Evolutionary conservation across 1,140 invertebrate genomes (phyloP), one percentile per base, ranked within the genome.

Genomic region (Batillaria attramentaria): DNA sequence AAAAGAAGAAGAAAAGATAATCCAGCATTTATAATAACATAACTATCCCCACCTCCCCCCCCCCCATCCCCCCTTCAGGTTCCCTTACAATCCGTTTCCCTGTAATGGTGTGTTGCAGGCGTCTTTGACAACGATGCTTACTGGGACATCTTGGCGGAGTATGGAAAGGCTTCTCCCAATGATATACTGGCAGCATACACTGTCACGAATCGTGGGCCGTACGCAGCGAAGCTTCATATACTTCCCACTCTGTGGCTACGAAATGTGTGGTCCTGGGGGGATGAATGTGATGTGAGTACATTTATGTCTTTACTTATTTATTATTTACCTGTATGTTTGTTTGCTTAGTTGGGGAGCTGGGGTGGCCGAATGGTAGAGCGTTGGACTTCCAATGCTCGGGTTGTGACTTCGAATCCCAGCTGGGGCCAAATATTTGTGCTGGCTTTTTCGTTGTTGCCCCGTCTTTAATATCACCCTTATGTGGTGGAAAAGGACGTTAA

Each of bases 71-170:
- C n/a, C n/a, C n/a, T n/a, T n/a, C n/a, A n/a, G n/a, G n/a, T n/a
- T n/a, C n/a, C n/a, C n/a, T n/a, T n/a, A n/a, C n/a, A n/a, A n/a
- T n/a, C n/a, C n/a, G n/a, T n/a, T n/a, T n/a, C n/a, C 46, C 46
- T 50, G 46, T 24, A 50, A 50, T 24, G 46, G 24, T 50, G 46
- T 50, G 8, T 42, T 33, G 35, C 77, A 91, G 90, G 90, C 60
- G 79, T 90, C 8, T 89, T 92, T 81, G 84, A 89, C 50, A 77
- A 89, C 6, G 84, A 84, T 66, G 57, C 81, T 16, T 92, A 92
- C 79, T 92, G 90, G 89, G 90, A 92, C 79, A 87, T 92, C n/a
- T 70, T 60, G 39, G 89, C 87, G 10, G 91, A 92, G 66, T 92
- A 91, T 77, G 89, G 89, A 65, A 92, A 91, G 79, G 77, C 54